Evolutionary conservation across 2,797 vertebrate species (phyloP), one percentile per base, ranked within the genome.

Genomic region (Hylomyscus alleni): DNA sequence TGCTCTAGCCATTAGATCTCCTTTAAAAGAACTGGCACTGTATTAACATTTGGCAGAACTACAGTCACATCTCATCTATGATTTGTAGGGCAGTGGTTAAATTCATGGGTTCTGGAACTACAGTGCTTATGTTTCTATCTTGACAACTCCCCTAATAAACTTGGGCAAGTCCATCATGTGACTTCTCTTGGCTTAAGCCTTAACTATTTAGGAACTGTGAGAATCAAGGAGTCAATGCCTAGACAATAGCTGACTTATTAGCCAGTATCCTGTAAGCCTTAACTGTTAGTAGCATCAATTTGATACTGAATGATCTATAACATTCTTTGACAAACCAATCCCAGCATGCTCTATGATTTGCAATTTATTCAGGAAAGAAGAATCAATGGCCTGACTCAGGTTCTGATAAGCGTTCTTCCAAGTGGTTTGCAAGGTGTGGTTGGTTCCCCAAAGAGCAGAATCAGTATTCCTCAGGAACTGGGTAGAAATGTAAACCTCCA

Each of bases 41-140:
- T 56, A 80, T 93, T 87, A 91, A 80, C 58, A 83, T 93, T 89
- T 90, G 90, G 76, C 72, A 73, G 73, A 47, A 72, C 65, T 72
- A 90, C 6, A 90, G 75, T 76, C 62, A 69, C 56, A 44, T 65
- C 31, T 82, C 85, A 11, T 54, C 72, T 88, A 40, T 85, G 89
- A 82, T 94, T 78, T 95, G 84, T 50, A 24, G 8, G 2, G 10
- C 10, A 7, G 56, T 17, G 11, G 44, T 90, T 60, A 88, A 84
- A 62, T 31, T 81, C n/a, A 9, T 17, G 50, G 73, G 29, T 81
- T 72, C 52, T 75, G 54, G 69, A 89, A 40, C 29, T 24, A 50
- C 40, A 65, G 24, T 2, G 34, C 77, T 58, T 29, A 47, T 7
- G 26, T 40, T 77, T 37, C 26, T 0, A 1, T 58, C 60, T 78